Evolutionary conservation across 2,113 vertebrate species (phyloP), one percentile per base, ranked within the genome.

Genomic region (Mormyrus iriodes): DNA sequence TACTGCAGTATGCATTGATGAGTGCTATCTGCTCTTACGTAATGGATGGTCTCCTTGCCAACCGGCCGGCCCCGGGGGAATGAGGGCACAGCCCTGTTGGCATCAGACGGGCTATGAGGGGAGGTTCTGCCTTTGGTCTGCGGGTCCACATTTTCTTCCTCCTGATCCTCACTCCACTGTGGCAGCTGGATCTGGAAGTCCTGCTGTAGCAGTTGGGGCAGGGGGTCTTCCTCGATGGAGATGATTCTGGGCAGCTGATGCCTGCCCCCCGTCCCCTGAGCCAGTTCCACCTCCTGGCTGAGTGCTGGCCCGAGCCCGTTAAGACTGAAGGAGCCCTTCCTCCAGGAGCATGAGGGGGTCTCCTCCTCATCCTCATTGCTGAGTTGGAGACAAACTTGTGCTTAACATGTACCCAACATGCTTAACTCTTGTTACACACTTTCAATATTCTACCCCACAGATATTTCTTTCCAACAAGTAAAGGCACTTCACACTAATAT

Each of bases 201-300:
- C 39, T 94, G 90, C 4, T 90, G 94, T 0, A 98, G 95, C 73
- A 98, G 94, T 65, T 98, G 96, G 8, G 97, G 97, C 10, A 98
- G 93, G 90, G 95, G 97, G 91, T 99, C 98, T 92, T 99, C 97
- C 91, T 99, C 98, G 42, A 99, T 97, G 90, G 98, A 98, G 93
- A 99, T 98, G 93, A 99, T 96, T 85, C 98, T 95, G 51, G 95
- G 96, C n/a, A 98, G 93, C 0, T 89, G 95, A n/a, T 88, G 95
- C 1, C 93, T 94, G 0, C 92, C 94, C 0, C 76, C 92, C 0
- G 94, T 21, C 39, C 3, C 46, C 0, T 24, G 12, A 39, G 55
- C 79, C 19, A 21, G 82, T 8, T 48, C 91, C 0, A 51, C 85
- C 27, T 69, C 79, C 3, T 89, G 48, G 44, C 44, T 90, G 6